Conservation (phyloP, 2,113 vertebrate species). For the Oxygymnocypris stewartii region DNA sequence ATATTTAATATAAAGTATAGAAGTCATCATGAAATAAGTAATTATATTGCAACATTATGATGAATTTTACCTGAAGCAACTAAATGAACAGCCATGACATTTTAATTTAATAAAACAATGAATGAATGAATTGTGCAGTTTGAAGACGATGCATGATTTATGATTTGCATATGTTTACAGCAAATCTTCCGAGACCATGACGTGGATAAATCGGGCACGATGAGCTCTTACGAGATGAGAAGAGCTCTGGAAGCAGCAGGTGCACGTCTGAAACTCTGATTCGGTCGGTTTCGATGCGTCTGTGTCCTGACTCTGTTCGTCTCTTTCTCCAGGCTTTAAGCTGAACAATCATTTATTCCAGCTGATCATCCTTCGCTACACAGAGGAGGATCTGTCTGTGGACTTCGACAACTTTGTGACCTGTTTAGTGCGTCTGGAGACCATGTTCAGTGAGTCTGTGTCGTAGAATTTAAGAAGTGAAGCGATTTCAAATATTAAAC, state of each 20-base stretch:
- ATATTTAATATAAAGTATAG: no score
- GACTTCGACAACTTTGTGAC: slow-evolving; percentile 94
- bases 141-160: background rate
- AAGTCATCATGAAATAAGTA: no score
- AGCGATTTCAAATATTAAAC: background rate
- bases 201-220: slow-evolving; percentile 90
- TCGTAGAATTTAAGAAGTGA: no score
- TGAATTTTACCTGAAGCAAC: background rate
- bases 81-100: background rate
- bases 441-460: slow-evolving; percentile 90
- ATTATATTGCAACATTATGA: background rate
- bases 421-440: slow-evolving; percentile 90
- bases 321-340: slow-evolving; percentile 77
- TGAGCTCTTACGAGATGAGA: slow-evolving; percentile 93
- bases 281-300: background rate
- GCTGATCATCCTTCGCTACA: slow-evolving; percentile 90
- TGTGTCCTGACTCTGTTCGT: background rate
- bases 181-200: slow-evolving; percentile 87
- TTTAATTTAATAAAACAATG: no score
- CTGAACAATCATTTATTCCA: slow-evolving; percentile 86
- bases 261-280: slow-evolving; percentile 39
- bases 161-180: slow-evolving; percentile 64
- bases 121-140: no score
- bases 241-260: slow-evolving; percentile 90
- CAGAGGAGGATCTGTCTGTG: slow-evolving; percentile 82